Evolutionary conservation across 1,140 invertebrate species (phyloP).

Genomic region (Oryzaephilus surinamensis): DNA sequence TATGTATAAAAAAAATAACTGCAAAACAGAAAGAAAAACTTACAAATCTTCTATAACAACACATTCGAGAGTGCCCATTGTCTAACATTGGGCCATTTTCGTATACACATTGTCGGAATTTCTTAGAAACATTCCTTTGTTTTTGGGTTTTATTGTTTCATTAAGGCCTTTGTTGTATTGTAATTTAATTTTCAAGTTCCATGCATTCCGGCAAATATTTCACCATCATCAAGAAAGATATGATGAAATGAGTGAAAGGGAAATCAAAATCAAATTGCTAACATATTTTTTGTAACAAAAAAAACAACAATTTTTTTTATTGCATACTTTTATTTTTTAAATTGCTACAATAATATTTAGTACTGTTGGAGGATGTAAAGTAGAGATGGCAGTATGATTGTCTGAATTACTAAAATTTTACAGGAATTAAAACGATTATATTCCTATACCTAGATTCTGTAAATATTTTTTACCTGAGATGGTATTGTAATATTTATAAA

Average conservation of each 20-base stretch:
- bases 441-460: too few species aligned
- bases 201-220: background rate
- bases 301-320: background rate
- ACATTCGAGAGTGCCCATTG: too few species aligned
- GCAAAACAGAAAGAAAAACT: too few species aligned
- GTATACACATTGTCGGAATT: slow-evolving; percentile 9
- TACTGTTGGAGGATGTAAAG: background rate
- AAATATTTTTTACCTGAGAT: too few species aligned
- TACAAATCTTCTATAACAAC: too few species aligned
- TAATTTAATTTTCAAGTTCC: background rate
- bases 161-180: slow-evolving; percentile 8
- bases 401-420: too few species aligned
- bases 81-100: too few species aligned
- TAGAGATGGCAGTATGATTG: too few species aligned
- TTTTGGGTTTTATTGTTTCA: slow-evolving; percentile 12
- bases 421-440: too few species aligned
- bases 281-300: background rate
- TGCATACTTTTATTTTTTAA: background rate
- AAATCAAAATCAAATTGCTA: background rate
- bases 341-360: background rate
- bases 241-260: too few species aligned
- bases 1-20: too few species aligned
- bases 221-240: background rate
- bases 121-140: slow-evolving; percentile 12
- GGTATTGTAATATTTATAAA: too few species aligned